A percentile compares a stretch with the other conserved stretches of the same genome.
These are phyloP conservation scores for Puffinus mauretanicus DNA, from an alignment of 2,113 vertebrate genomes.

Conservation along the genomic window DNA sequence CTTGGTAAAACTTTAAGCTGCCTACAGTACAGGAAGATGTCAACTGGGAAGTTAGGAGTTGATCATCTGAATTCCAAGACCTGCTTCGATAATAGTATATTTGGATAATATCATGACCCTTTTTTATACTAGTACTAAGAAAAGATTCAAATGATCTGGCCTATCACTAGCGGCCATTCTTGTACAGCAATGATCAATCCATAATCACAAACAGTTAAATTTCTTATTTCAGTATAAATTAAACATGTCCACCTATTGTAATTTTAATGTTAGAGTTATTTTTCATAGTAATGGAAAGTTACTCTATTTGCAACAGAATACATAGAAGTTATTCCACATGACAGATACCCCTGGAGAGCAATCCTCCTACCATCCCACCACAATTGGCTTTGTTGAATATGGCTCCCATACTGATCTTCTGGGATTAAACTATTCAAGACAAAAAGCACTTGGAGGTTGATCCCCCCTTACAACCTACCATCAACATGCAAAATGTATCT, in stretches of 20 bases:
- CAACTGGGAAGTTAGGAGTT: not conserved
- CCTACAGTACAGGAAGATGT: not conserved
- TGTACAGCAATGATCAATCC: not conserved
- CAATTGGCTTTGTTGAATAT: not conserved
- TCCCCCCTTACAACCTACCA: not conserved
- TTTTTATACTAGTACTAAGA: not conserved
- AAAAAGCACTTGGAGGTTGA: not conserved
- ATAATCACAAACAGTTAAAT: not conserved
- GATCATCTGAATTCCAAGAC: not conserved
- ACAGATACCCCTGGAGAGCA: not conserved
- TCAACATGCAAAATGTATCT: not conserved
- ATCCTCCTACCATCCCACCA: not conserved
- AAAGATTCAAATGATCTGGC: not conserved
- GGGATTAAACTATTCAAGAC: not conserved
- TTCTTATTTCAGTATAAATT: not conserved
- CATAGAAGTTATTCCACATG: not conserved
- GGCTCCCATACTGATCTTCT: not conserved
- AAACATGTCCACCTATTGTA: not conserved
- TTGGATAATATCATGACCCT: not conserved
- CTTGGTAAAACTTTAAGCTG: not conserved
- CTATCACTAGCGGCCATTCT: not conserved
- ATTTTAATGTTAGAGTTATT: not conserved
- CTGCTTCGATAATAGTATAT: not conserved
- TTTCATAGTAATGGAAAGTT: not conserved
- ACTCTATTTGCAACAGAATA: not conserved